phyloP scores from a whole-genome alignment of 2,888 invertebrate genomes.

The Apoda limacodes region DNA sequence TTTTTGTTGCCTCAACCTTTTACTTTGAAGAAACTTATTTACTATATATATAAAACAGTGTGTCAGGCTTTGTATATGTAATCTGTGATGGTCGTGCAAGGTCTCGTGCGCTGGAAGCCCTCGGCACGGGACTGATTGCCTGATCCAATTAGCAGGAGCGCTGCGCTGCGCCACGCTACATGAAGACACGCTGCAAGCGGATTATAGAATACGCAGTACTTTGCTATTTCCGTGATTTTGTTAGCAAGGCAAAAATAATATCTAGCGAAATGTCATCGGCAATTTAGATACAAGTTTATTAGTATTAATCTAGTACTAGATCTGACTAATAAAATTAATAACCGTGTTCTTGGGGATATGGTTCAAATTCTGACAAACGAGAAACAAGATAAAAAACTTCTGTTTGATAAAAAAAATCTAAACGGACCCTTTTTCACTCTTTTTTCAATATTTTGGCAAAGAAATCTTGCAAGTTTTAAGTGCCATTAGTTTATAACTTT shows the following conservation, averaged over 20 bases:
- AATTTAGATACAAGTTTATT: constrained; percentile 2
- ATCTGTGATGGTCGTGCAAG: constrained; percentile 12
- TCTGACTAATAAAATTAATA: too few relatives aligned
- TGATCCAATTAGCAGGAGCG: constrained; percentile 40
- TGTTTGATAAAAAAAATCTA: too few relatives aligned
- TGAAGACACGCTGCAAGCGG: constrained; percentile 23
- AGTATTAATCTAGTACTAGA: background rate
- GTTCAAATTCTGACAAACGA: too few relatives aligned
- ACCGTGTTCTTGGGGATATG: too few relatives aligned
- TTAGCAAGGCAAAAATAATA: too few relatives aligned
- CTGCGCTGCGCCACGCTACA: constrained; percentile 29
- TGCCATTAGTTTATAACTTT: too few relatives aligned
- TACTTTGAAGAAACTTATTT: background rate
- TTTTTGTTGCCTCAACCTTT: constrained; percentile 13
- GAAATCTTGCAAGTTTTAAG: too few relatives aligned
- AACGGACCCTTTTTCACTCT: too few relatives aligned
- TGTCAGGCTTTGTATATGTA: constrained; percentile 1
- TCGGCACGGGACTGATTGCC: constrained; percentile 30
- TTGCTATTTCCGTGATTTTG: constrained; percentile 26
- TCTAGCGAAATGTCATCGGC: constrained; percentile 9
- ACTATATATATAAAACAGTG: constrained; percentile 1
- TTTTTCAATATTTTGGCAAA: too few relatives aligned
- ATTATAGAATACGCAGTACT: constrained; percentile 23
- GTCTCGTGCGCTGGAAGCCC: constrained; percentile 42
- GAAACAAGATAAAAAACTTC: too few relatives aligned